A percentile compares a stretch with the other conserved stretches of the same genome.
These are phyloP conservation scores for Mnemiopsis leidyi DNA, from an alignment of 37 sponge, comb jelly and placozoan genomes.

Conservation along the genomic window DNA sequence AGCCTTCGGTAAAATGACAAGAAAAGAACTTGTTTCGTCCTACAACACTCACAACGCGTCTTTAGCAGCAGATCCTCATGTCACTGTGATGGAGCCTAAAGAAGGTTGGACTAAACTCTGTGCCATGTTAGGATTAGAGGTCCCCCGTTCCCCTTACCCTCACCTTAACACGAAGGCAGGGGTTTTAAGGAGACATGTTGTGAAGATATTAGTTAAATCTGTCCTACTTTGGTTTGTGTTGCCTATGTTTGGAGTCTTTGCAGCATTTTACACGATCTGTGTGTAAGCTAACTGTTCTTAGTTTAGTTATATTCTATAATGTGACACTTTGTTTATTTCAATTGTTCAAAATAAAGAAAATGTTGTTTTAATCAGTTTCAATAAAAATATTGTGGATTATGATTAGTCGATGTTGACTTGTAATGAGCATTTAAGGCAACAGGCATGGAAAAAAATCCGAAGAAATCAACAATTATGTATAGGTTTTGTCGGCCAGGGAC, in stretches of 20 bases:
- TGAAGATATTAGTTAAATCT: neutral
- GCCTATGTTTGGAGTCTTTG: neutral
- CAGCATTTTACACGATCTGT: neutral
- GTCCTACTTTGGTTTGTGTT: neutral
- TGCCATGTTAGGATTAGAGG: neutral
- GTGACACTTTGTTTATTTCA: too few relatives aligned
- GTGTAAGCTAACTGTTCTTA: too few relatives aligned
- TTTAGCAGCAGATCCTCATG: neutral
- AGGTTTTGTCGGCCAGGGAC: too few relatives aligned
- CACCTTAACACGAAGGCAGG: neutral
- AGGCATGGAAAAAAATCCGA: too few relatives aligned
- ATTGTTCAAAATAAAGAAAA: too few relatives aligned
- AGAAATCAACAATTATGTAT: too few relatives aligned
- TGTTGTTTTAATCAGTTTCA: too few relatives aligned
- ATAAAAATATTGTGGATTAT: too few relatives aligned
- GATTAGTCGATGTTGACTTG: too few relatives aligned
- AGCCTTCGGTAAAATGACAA: neutral
- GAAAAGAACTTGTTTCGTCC: neutral
- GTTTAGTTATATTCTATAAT: too few relatives aligned
- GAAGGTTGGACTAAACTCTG: neutral
- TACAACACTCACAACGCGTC: conserved; percentile 10
- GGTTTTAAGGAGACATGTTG: neutral
- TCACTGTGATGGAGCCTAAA: neutral
- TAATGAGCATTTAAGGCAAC: too few relatives aligned
- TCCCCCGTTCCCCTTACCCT: neutral